Conservation (phyloP, 2,797 vertebrate species). For the Helarctos malayanus region DNA sequence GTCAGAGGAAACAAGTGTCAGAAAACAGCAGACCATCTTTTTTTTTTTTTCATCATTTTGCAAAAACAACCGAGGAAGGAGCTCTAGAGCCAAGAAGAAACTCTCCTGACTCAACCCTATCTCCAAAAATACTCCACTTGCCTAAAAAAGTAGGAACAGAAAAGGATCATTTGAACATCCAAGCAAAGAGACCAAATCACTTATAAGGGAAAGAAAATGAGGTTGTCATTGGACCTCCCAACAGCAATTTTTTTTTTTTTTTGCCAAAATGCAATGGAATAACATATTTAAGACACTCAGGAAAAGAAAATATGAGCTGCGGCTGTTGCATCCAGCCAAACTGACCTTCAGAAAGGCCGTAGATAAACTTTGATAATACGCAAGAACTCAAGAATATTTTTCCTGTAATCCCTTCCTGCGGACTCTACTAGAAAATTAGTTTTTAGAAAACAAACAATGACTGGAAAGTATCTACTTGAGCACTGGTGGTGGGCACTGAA, state of each 20-base stretch:
- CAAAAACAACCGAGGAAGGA: not conserved
- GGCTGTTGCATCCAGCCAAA: slow-evolving; percentile 3
- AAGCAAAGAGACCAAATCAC: not conserved
- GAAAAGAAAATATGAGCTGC: not conserved
- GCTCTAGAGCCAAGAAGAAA: not conserved
- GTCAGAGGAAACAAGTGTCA: not conserved
- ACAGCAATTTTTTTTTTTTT: not conserved
- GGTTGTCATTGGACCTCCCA: not conserved
- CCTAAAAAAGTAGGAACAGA: not conserved
- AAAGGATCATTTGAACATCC: not conserved
- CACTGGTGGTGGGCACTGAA: not conserved
- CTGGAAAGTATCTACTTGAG: not conserved
- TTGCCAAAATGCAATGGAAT: not conserved
- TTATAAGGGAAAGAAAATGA: not conserved
- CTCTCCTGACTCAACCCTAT: not conserved
- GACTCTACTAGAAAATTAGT: not conserved
- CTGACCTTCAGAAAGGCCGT: not conserved
- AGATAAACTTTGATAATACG: not conserved
- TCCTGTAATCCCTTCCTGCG: not conserved
- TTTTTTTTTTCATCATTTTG: not conserved
- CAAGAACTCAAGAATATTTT: not conserved
- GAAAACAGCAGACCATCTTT: not conserved
- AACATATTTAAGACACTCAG: not conserved
- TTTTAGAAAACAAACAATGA: not conserved
- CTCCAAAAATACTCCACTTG: not conserved